These are phyloP conservation scores for Tolypeutes matacus DNA, from an alignment of 2,797 vertebrate species.

Conservation along the genomic window DNA sequence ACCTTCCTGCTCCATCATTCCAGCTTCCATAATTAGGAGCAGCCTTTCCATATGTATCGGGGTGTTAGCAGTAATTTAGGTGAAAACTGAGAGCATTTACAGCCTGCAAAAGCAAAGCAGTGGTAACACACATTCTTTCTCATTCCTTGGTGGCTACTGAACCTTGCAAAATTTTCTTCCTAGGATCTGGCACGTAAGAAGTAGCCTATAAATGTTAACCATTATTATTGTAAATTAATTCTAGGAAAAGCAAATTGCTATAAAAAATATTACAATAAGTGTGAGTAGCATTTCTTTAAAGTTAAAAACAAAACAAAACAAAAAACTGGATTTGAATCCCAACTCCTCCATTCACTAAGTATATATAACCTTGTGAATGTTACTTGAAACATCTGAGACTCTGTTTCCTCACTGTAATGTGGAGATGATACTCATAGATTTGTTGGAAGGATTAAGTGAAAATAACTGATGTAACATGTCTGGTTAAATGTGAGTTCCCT, in stretches of 20 bases:
- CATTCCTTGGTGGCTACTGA: neutral
- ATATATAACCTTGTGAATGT: neutral
- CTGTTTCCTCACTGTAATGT: neutral
- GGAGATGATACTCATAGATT: neutral
- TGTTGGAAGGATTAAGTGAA: neutral
- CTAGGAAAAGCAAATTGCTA: slow-evolving; percentile 38
- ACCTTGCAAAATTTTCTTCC: neutral
- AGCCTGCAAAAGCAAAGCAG: neutral
- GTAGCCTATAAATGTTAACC: neutral
- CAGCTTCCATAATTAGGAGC: neutral
- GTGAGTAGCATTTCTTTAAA: neutral
- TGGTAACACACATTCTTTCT: neutral
- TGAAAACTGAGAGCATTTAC: neutral
- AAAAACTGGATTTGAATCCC: neutral
- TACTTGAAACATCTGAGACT: neutral
- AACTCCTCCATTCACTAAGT: neutral
- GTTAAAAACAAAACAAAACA: neutral
- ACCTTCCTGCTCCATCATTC: neutral
- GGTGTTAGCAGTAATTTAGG: neutral
- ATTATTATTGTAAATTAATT: neutral
- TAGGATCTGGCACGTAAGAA: neutral
- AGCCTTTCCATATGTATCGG: neutral
- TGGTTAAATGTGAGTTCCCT: neutral
- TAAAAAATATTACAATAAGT: neutral
- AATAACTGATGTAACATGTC: neutral